Conservation (phyloP, 2,888 invertebrate genomes). For the Kuschelorhynchus macadamiae region DNA sequence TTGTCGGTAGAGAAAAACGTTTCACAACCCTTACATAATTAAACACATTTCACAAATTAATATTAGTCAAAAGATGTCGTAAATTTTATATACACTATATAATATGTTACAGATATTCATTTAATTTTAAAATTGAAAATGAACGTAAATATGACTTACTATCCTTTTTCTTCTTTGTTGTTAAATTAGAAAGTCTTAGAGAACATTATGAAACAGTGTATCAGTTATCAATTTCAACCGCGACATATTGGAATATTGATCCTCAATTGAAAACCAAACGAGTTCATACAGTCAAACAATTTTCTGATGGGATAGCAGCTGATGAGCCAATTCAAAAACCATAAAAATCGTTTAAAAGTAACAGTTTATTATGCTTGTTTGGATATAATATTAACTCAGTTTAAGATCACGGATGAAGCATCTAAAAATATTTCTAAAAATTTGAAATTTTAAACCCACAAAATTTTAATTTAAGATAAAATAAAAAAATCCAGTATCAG, state of each 20-base stretch:
- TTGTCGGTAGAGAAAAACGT: too few species aligned
- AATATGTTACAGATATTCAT: too few species aligned
- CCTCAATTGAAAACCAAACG: background rate
- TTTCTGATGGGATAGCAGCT: background rate
- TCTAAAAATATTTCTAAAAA: background rate
- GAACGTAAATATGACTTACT: too few species aligned
- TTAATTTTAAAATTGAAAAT: too few species aligned
- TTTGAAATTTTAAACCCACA: constrained; percentile 6
- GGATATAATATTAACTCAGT: background rate
- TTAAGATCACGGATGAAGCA: background rate
- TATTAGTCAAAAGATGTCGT: too few species aligned
- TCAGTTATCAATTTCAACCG: constrained; percentile 1
- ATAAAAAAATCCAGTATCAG: background rate
- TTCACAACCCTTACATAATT: too few species aligned
- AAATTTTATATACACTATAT: constrained; percentile 64
- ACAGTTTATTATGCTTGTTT: too few species aligned
- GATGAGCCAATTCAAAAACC: background rate
- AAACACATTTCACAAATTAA: too few species aligned
- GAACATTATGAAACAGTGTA: background rate
- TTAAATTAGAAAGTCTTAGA: background rate
- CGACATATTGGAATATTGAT: background rate
- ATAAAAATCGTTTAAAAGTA: background rate
- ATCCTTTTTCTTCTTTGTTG: too few species aligned
- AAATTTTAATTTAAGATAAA: background rate
- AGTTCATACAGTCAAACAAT: background rate